Conservation (phyloP, 2,888 invertebrate species). For the Argyresthia goedartella region DNA sequence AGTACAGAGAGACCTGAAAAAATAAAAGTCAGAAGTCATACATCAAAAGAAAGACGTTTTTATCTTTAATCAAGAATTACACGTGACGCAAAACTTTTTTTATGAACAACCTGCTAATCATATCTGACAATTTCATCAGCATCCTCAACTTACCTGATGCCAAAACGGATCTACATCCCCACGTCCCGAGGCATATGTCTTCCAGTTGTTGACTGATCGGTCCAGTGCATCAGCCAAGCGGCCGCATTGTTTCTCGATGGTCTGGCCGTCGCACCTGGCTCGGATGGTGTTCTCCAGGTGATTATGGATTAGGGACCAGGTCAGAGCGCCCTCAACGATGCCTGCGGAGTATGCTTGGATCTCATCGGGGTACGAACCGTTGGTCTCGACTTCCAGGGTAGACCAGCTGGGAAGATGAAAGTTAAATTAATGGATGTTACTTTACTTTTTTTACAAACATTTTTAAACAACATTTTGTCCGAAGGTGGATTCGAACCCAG, state of each 20-base stretch:
- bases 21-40: too few species aligned
- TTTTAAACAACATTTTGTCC: too few species aligned
- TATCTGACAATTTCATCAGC: too few species aligned
- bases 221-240: conserved; percentile 75
- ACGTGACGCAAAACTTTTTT: too few species aligned
- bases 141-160: conserved; percentile 82
- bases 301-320: conserved; percentile 83
- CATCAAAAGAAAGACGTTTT: not conserved
- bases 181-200: conserved; percentile 64
- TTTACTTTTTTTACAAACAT: not conserved
- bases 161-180: conserved; percentile 76
- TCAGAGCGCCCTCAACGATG: conserved; percentile 84
- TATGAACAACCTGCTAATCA: too few species aligned
- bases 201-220: conserved; percentile 74
- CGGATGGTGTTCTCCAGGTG: conserved; percentile 81
- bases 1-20: conserved; percentile 77
- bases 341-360: conserved; percentile 91
- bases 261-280: conserved; percentile 60
- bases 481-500: too few species aligned
- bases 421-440: not conserved
- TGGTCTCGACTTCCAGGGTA: conserved; percentile 83
- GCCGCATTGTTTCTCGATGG: conserved; percentile 70
- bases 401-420: conserved; percentile 76
- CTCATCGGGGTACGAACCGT: conserved; percentile 78
- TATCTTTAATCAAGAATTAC: not conserved